These are phyloP conservation scores for Platycnemis pennipes DNA, from an alignment of 2,888 invertebrate species.

Conservation along the genomic window DNA sequence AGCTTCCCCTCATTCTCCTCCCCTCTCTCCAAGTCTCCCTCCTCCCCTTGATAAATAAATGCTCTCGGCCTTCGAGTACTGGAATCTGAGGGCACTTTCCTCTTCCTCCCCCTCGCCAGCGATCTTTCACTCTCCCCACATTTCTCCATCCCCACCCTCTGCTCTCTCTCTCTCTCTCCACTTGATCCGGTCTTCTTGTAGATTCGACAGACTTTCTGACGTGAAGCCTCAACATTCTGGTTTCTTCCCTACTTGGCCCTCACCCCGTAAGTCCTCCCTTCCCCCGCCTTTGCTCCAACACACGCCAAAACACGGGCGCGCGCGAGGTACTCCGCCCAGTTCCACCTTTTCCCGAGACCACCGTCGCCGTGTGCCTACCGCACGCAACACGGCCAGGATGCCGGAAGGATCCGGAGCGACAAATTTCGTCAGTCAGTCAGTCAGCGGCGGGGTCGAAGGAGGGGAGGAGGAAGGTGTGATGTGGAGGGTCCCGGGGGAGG, in stretches of 20 bases:
- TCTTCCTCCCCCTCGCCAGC: background rate
- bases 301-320: background rate
- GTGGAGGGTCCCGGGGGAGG: background rate
- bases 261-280: background rate
- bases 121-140: background rate
- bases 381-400: background rate
- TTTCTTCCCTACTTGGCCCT: conserved; percentile 4
- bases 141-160: background rate
- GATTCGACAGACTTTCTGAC: conserved; percentile 32
- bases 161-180: background rate
- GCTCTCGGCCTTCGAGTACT: background rate
- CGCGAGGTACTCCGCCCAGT: background rate
- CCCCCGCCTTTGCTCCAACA: background rate
- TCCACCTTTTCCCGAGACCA: background rate
- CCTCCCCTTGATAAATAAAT: background rate
- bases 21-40: no score
- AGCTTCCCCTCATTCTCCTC: no score
- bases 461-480: background rate
- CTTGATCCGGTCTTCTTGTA: background rate
- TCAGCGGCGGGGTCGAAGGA: background rate
- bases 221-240: conserved; percentile 18
- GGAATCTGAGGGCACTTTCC: conserved; percentile 3
- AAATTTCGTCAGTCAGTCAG: background rate
- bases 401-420: conserved; percentile 1
- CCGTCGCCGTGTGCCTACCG: background rate